Evolutionary conservation across 2,113 vertebrate species (phyloP).

Genomic region (Nanger granti): DNA sequence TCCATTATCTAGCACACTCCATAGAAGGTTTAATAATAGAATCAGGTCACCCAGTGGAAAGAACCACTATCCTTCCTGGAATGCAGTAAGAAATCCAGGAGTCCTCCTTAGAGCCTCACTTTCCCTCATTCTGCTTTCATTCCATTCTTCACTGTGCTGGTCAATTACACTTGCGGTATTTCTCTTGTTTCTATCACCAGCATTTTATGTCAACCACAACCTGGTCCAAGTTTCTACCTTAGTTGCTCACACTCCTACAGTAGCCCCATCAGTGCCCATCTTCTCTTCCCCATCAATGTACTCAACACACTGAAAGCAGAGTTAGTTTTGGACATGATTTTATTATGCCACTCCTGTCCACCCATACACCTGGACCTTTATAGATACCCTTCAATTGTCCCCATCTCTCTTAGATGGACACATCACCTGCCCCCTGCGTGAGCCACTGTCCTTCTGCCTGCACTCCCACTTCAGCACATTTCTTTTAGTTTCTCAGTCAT

Average conservation of each 20-base stretch:
- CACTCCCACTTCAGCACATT: too few relatives aligned
- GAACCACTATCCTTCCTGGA: fast-evolving
- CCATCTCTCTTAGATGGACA: neutral
- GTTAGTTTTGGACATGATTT: neutral
- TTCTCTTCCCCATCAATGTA: neutral
- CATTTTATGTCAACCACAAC: neutral
- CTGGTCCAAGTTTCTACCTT: neutral
- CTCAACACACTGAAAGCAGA: neutral
- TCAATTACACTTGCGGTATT: neutral
- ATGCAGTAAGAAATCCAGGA: neutral
- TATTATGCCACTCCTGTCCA: neutral
- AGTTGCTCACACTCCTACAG: neutral
- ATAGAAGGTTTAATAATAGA: neutral
- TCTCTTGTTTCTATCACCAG: neutral
- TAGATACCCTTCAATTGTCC: neutral
- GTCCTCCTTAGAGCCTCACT: too few relatives aligned
- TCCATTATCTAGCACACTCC: neutral
- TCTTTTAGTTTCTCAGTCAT: neutral
- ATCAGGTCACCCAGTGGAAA: neutral
- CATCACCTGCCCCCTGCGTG: neutral
- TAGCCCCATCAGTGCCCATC: too few relatives aligned
- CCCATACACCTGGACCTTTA: neutral
- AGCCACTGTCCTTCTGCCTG: neutral
- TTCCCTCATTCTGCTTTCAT: neutral
- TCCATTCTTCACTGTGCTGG: neutral